A percentile compares a stretch with the other conserved stretches of the same genome.
Conservation (phyloP, 2,888 invertebrate genomes). For the Stenoptilia bipunctidactyla region DNA sequence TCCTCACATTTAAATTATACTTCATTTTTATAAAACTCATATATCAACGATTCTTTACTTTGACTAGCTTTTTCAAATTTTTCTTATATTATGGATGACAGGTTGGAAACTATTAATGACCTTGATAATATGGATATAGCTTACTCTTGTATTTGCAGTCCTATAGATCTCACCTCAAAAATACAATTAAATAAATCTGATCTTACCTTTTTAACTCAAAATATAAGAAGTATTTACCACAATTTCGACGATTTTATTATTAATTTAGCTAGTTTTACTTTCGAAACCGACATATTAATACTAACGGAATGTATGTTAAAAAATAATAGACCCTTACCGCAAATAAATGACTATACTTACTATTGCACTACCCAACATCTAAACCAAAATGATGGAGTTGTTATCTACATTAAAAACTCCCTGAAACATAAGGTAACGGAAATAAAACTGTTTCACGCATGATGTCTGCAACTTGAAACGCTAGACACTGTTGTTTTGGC, state of each 20-base stretch:
- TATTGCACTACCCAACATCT: neutral
- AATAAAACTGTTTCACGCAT: neutral
- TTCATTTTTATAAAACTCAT: no score
- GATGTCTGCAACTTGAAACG: neutral
- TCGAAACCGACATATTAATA: neutral
- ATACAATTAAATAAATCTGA: no score
- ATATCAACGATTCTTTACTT: no score
- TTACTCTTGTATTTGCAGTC: no score
- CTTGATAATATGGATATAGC: no score
- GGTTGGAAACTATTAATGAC: no score
- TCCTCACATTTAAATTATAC: no score
- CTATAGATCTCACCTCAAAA: no score
- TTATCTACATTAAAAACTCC: neutral
- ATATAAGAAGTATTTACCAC: neutral
- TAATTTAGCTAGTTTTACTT: neutral
- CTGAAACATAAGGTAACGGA: neutral
- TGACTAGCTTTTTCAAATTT: no score
- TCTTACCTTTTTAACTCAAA: constrained; percentile 1
- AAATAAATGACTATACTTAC: neutral
- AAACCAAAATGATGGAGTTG: constrained; percentile 1
- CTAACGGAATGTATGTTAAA: neutral
- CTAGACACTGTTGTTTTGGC: neutral
- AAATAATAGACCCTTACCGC: neutral
- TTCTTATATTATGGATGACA: no score
- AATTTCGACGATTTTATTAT: neutral